These are phyloP conservation scores for Hyalella azteca DNA, from an alignment of 2,888 invertebrate genomes.

Conservation along the genomic window DNA sequence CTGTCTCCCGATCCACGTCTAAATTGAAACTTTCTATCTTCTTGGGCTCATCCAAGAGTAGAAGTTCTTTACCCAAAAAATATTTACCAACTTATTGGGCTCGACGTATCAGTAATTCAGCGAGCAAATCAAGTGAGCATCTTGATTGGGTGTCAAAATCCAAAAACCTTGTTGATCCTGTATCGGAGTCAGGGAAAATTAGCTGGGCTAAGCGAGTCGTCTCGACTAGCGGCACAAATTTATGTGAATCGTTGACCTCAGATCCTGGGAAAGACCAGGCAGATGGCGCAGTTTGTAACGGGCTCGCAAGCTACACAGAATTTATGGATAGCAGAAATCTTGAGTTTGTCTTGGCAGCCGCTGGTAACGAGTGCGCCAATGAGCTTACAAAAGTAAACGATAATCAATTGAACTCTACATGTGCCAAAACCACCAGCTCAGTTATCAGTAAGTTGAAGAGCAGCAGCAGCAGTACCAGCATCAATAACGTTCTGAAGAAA, in stretches of 20 bases:
- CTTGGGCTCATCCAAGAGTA: not conserved
- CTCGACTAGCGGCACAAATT: not conserved
- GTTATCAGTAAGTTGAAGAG: not conserved
- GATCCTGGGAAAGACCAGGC: not conserved
- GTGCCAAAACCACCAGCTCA: not conserved
- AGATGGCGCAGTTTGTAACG: not conserved
- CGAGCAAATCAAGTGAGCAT: constrained; percentile 7
- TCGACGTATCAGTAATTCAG: constrained; percentile 3
- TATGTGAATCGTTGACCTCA: not conserved
- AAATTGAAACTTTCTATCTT: constrained; percentile 18
- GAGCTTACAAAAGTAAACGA: not conserved
- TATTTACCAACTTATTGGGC: not conserved
- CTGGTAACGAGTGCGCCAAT: not conserved
- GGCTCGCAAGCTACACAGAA: not conserved
- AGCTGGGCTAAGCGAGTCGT: not conserved
- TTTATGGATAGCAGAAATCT: constrained; percentile 6
- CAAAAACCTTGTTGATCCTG: not conserved
- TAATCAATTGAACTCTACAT: not conserved
- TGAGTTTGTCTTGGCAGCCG: not conserved
- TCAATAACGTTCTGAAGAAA: constrained; percentile 20
- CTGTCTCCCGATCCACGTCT: not conserved
- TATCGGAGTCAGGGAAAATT: constrained; percentile 9
- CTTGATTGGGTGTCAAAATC: not conserved
- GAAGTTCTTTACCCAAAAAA: not conserved
- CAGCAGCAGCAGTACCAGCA: constrained; percentile 8